Percentiles rank a stretch among this genome's conserved stretches.
Conservation (phyloP, 2,113 vertebrate species). For the Rhea pennata region DNA sequence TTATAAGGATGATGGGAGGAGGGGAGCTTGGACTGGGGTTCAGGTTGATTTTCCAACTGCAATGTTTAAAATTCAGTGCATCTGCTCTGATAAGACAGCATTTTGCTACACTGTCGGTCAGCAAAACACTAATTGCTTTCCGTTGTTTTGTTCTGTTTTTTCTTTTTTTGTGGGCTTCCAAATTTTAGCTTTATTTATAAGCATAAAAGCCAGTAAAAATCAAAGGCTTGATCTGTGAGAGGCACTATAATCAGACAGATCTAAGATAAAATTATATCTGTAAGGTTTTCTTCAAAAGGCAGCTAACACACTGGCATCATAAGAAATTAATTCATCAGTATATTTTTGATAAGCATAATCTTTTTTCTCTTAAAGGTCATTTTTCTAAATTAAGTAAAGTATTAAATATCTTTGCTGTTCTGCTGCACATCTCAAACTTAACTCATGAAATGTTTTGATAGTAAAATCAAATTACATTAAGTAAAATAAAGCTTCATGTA, state of each 20-base stretch:
- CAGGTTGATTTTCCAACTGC: not conserved
- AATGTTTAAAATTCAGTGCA: not conserved
- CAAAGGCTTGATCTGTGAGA: not conserved
- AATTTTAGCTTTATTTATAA: conserved; percentile 30
- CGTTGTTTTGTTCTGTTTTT: not conserved
- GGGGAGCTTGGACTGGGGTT: no score
- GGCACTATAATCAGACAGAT: conserved; percentile 37
- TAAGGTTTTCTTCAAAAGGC: conserved; percentile 46
- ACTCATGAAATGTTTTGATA: conserved; percentile 7
- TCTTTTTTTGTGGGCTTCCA: not conserved
- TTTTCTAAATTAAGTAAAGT: conserved; percentile 63
- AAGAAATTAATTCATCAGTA: conserved; percentile 55
- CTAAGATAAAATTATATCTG: conserved; percentile 58
- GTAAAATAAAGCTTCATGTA: not conserved
- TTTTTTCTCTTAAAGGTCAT: conserved; percentile 42
- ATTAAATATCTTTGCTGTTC: conserved; percentile 45
- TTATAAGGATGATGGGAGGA: not conserved
- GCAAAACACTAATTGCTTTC: not conserved
- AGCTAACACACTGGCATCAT: not conserved
- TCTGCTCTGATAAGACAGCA: not conserved
- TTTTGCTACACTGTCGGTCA: not conserved
- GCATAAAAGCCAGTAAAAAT: conserved; percentile 6
- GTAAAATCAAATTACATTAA: not conserved
- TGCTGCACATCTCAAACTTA: conserved; percentile 1
- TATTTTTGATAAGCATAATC: conserved; percentile 53